Evolutionary conservation across 2,888 invertebrate genomes (phyloP), one percentile per base, ranked within the genome.

Genomic region (Heliconius ethilla): DNA sequence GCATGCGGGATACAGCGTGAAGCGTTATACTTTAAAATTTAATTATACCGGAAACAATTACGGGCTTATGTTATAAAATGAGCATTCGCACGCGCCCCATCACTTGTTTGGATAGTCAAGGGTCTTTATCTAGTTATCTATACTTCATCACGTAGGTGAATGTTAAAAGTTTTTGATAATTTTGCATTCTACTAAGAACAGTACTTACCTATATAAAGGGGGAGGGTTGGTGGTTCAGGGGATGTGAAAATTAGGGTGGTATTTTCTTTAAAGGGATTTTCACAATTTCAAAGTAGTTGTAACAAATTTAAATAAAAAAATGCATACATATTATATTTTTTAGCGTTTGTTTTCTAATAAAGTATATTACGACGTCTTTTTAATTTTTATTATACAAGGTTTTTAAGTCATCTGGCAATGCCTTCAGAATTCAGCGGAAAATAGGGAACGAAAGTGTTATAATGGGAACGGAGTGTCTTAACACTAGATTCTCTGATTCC

Each of bases 61-160:
- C 37, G 67, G 37, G 27, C 66, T 77, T 67, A 75, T 51, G 45
- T 25, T 25, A 79, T 22, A 62, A 67, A 40, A 29, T 79, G 78
- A 62, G 77, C 51, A 79, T 65, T 63, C 76, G 83, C 85, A 82
- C 85, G 86, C 78, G 72, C 72, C 82, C 79, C 78, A 72, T 70
- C 77, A 73, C 73, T 78, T 73, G 73, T 77, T 76, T 79, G 80
- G 77, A 79, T 83, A 86, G 87, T 87, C 86, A 87, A 89, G 89
- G 80, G 84, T 80, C 87, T 81, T 82, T 89, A 90, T 90, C 90
- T 84, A 81, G 78, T 83, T 89, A 90, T 90, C 90, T 84, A 81
- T 87, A 83, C 90, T 91, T 81, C 76, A 88, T 85, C 91, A 91
- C 90, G 90, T 88, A 86, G 75, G 76, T 73, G 40, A 65, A 67